These are phyloP conservation scores for Daphoenositta chrysoptera DNA, from an alignment of 2,113 vertebrate genomes.

Conservation along the genomic window DNA sequence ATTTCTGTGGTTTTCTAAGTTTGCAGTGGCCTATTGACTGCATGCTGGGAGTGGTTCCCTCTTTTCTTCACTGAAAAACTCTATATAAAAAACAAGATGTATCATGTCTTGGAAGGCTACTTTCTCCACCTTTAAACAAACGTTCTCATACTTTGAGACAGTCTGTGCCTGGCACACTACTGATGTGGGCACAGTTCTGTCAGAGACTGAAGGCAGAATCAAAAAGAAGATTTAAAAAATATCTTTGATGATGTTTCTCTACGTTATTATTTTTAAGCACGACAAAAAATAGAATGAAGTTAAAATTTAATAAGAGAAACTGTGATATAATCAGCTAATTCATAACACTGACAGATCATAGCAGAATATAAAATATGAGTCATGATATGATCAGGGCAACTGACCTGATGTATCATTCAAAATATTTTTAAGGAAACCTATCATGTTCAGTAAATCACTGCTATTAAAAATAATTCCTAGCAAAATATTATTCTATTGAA, in stretches of 20 bases:
- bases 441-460: not conserved
- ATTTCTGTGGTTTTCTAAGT: slow-evolving; percentile 51
- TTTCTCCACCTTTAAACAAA: not conserved
- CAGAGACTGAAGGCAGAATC: not conserved
- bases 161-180: not conserved
- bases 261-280: not conserved
- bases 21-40: slow-evolving; percentile 20
- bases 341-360: not conserved
- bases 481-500: not conserved
- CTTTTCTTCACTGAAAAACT: slow-evolving; percentile 16
- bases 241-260: not conserved
- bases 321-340: not conserved
- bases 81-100: not conserved
- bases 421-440: slow-evolving; percentile 24
- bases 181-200: not conserved
- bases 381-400: not conserved
- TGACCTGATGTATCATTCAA: slow-evolving; percentile 9
- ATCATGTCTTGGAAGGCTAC: not conserved
- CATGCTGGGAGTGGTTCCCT: not conserved
- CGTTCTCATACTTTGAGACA: not conserved
- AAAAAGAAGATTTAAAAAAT: not conserved
- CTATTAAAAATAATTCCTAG: not conserved
- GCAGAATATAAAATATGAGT: not conserved
- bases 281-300: not conserved
- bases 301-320: not conserved